Percentiles rank a stretch among this genome's conserved stretches.
Conservation (phyloP, 2,797 vertebrate species). For the Cynopterus sphinx region DNA sequence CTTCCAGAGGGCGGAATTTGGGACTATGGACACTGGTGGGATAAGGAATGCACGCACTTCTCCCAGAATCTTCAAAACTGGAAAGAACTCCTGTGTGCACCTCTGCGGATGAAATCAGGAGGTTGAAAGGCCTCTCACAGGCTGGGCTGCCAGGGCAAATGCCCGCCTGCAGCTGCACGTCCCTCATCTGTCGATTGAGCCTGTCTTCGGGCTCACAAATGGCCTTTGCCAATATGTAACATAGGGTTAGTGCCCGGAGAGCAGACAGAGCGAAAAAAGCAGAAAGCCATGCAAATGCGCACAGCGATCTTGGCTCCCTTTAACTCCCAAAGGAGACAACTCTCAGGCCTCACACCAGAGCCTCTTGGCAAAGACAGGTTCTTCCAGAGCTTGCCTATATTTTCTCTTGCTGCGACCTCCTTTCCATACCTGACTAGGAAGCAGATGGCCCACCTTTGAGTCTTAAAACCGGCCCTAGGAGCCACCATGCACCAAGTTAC, state of each 20-base stretch:
- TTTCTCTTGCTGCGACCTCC: not conserved
- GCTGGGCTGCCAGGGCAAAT: accelerated
- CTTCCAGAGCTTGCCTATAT: not conserved
- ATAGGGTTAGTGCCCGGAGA: accelerated
- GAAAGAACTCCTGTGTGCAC: not conserved
- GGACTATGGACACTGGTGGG: not conserved
- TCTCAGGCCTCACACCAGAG: not conserved
- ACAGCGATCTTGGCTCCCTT: accelerated
- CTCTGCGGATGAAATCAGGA: conserved; percentile 5
- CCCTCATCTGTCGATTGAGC: not conserved
- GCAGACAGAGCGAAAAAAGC: not conserved
- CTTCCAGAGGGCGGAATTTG: not conserved
- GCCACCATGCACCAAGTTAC: not conserved
- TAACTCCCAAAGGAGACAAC: too few relatives aligned
- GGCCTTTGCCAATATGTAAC: not conserved
- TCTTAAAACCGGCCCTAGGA: not conserved
- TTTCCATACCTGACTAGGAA: not conserved
- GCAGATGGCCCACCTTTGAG: not conserved
- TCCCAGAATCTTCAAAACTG: not conserved
- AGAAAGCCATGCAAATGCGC: not conserved
- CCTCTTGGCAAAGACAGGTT: not conserved
- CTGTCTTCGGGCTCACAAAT: not conserved
- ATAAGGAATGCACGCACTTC: not conserved
- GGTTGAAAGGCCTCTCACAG: not conserved
- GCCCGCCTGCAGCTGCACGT: not conserved